Percentiles rank a stretch among this genome's conserved stretches.
phyloP scores from a whole-genome alignment of 2,797 vertebrate species.

The Peromyscus melanophrys region DNA sequence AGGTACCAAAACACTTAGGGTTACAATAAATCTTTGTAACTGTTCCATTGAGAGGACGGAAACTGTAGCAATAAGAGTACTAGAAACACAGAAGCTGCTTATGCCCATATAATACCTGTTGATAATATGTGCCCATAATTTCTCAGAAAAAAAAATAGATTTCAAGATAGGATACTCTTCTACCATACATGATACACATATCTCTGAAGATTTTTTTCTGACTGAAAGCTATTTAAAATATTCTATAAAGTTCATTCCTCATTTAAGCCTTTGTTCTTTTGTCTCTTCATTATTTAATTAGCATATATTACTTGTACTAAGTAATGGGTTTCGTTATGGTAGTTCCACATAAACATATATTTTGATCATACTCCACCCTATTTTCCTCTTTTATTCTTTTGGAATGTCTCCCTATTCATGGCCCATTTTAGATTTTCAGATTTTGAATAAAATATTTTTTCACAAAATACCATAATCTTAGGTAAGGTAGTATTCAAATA shows the following conservation, averaged over 20 bases:
- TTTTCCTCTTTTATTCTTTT: neutral
- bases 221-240: conserved; percentile 1
- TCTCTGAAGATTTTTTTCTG: neutral
- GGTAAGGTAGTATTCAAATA: neutral
- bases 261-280: neutral
- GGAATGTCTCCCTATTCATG: neutral
- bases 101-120: neutral
- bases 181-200: neutral
- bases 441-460: neutral
- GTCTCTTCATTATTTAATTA: neutral
- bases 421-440: neutral
- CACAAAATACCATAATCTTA: neutral
- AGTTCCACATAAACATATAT: neutral
- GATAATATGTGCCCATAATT: neutral
- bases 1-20: neutral
- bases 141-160: neutral
- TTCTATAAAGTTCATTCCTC: neutral
- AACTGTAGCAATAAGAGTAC: neutral
- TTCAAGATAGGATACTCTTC: neutral
- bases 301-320: neutral
- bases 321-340: neutral
- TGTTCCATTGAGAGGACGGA: neutral
- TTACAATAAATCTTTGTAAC: neutral
- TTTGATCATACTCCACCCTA: neutral
- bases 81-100: neutral